Base-by-base conservation (phyloP, 2,113 vertebrate species). In the Gambusia affinis region DNA sequence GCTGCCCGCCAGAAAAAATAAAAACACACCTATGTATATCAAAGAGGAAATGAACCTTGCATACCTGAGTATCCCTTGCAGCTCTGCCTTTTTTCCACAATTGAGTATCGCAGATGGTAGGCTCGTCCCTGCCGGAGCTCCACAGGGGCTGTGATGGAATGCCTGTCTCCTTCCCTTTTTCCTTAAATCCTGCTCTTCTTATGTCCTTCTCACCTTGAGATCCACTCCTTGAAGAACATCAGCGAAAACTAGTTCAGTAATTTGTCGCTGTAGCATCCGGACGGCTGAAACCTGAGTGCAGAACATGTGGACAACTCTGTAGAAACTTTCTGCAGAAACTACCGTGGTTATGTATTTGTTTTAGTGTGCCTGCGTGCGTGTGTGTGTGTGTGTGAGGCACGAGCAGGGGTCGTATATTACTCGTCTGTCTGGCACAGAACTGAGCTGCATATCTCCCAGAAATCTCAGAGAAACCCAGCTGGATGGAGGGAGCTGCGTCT, bases 361-460 rank as follows among this genome's bases (percentile, higher is more conserved):
- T 80, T 64, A 81, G 72, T 70, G 67, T 70, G 78, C 67, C 71
- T 35, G 71, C 77, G n/a, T 67, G 64, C 69, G 67, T 81, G 75
- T 82, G 60, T 70, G 75, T 73, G 35, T 69, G 80, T 72, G 68
- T 78, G 66, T 14, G 67, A 72, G 83, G 81, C 74, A 81, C 71
- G 39, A 87, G 81, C 57, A 42, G 70, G 76, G 79, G 82, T 81
- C 78, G 82, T 91, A 90, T 91, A 82, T 92, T 87, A 92, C 88
- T 76, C 65, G 29, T 73, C 79, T 91, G 89, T 90, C 90, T 92
- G 91, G 91, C 89, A 68, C 78, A 79, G 78, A 87, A 80, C 76
- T 78, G 72, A 51, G 61, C 75, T 90, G 85, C 87, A 90, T 90
- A 88, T 92, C 88, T 92, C 90, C 81, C 83, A 86, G 83, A 33